phyloP scores from a whole-genome alignment of 2,797 vertebrate species.

The Labeo calbasu region DNA sequence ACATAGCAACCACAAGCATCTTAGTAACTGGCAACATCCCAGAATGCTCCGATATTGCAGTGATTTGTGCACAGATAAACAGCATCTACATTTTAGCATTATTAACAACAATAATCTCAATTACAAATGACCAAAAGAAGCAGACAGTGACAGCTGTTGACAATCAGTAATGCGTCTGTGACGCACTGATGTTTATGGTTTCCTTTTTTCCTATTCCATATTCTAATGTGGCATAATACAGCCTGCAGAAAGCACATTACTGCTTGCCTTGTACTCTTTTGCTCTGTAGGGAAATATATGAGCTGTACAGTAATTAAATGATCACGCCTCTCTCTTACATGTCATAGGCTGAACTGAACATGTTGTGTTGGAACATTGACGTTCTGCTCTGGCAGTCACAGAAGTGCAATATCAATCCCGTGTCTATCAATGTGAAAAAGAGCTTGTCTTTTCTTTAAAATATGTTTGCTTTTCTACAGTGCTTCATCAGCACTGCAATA shows the following conservation, averaged over 20 bases:
- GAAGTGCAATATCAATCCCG: conserved; percentile 19
- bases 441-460: conserved; percentile 7
- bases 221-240: conserved; percentile 15
- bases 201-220: background rate
- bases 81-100: background rate
- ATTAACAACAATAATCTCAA: background rate
- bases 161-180: background rate
- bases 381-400: conserved; percentile 20
- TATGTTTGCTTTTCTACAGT: conserved; percentile 3
- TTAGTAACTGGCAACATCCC: conserved; percentile 2
- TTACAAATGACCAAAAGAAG: background rate
- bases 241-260: conserved; percentile 8
- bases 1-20: background rate
- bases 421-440: conserved; percentile 3
- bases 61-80: background rate
- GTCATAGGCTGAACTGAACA: conserved; percentile 23
- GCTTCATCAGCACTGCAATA: conserved; percentile 26
- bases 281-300: conserved; percentile 24
- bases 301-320: conserved; percentile 35
- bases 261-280: background rate
- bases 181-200: background rate
- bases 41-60: background rate
- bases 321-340: conserved; percentile 27
- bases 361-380: background rate
- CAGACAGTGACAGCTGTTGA: background rate